These are phyloP conservation scores for Heliconius ethilla DNA, from an alignment of 2,888 invertebrate genomes.

Conservation along the genomic window DNA sequence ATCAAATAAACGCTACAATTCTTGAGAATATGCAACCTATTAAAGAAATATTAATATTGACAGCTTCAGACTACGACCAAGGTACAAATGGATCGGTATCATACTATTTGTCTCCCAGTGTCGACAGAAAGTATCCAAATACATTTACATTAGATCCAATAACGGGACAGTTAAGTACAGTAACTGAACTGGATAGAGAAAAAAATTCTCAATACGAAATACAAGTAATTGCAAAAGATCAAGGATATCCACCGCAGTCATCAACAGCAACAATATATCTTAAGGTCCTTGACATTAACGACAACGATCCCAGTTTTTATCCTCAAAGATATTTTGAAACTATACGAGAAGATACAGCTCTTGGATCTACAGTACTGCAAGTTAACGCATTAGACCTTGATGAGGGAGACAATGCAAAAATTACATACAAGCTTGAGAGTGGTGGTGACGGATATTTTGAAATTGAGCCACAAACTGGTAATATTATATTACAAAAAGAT, in stretches of 20 bases:
- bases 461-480: constrained; percentile 89
- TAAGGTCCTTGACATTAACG: constrained; percentile 92
- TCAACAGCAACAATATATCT: constrained; percentile 93
- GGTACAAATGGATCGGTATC: constrained; percentile 96
- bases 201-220: constrained; percentile 89
- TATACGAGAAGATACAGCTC: constrained; percentile 85
- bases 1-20: constrained; percentile 87
- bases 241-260: constrained; percentile 94
- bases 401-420: constrained; percentile 92
- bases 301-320: constrained; percentile 95
- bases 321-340: constrained; percentile 92
- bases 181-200: constrained; percentile 91
- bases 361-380: constrained; percentile 85
- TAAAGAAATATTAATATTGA: constrained; percentile 90
- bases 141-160: constrained; percentile 91
- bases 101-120: constrained; percentile 89
- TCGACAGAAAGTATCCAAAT: constrained; percentile 90
- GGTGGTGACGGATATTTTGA: constrained; percentile 91
- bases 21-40: constrained; percentile 91
- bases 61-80: constrained; percentile 95
- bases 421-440: constrained; percentile 89
- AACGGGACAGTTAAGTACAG: constrained; percentile 92
- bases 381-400: constrained; percentile 93
- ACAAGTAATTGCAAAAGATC: constrained; percentile 93
- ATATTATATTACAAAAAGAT: constrained; percentile 85